Percentiles rank a stretch among this genome's conserved stretches.
Conservation (phyloP, 2,797 vertebrate genomes). For the Microctenopoma stevenorrisi region DNA sequence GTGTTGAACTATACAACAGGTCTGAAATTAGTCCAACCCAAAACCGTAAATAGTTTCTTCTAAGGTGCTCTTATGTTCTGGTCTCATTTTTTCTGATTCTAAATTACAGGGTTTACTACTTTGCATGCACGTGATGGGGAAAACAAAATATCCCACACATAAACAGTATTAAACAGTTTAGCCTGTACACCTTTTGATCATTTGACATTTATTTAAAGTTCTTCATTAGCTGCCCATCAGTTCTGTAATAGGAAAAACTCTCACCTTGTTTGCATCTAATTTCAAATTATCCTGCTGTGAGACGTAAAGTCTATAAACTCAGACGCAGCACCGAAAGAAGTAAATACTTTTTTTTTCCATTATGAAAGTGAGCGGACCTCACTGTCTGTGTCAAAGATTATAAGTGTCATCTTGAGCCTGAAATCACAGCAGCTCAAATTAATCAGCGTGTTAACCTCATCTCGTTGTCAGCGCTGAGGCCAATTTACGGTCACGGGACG, state of each 20-base stretch:
- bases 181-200: conserved; percentile 36
- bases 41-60: not conserved
- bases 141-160: conserved; percentile 1
- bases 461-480: conserved; percentile 77
- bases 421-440: conserved; percentile 81
- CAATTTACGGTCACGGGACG: conserved; percentile 77
- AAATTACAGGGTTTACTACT: conserved; percentile 16
- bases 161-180: conserved; percentile 16
- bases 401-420: conserved; percentile 78
- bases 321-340: conserved; percentile 39
- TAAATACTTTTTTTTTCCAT: conserved; percentile 68
- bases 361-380: conserved; percentile 67
- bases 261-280: conserved; percentile 43
- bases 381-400: conserved; percentile 77
- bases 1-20: not conserved
- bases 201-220: conserved; percentile 48
- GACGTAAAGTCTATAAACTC: conserved; percentile 31
- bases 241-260: conserved; percentile 42
- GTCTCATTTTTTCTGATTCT: conserved; percentile 20
- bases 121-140: conserved; percentile 11
- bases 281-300: conserved; percentile 53
- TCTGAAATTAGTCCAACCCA: too few species aligned
- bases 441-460: conserved; percentile 82
- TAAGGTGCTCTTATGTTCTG: not conserved
- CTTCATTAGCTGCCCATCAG: conserved; percentile 30